Percentiles rank a stretch among this genome's conserved stretches.
phyloP scores from a whole-genome alignment of 1,140 invertebrate species.

The Macrosteles quadrilineatus region DNA sequence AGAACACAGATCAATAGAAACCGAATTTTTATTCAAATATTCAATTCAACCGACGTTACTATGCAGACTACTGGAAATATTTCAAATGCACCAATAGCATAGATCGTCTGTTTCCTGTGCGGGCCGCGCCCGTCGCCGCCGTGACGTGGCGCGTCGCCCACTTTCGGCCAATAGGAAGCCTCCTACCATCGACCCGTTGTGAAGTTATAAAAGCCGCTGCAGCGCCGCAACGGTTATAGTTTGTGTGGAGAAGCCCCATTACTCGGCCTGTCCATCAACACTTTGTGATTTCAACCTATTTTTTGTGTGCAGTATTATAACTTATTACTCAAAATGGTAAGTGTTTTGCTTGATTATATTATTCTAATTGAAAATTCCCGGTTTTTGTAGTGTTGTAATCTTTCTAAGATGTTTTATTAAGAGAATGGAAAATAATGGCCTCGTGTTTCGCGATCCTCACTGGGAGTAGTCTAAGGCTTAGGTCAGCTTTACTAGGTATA shows the following conservation, averaged over 20 bases:
- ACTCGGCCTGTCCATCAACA: not conserved
- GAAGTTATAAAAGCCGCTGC: not conserved
- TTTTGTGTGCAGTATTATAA: not conserved
- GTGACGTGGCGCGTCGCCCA: not conserved
- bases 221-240: conserved; percentile 8
- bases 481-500: no score
- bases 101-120: not conserved
- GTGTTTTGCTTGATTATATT: not conserved
- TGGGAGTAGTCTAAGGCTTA: no score
- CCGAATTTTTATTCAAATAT: no score
- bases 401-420: no score
- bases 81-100: no score
- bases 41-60: no score
- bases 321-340: conserved; percentile 11
- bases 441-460: no score
- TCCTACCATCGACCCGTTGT: not conserved
- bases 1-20: no score
- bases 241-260: conserved; percentile 4
- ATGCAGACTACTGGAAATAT: no score
- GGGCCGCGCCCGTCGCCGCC: not conserved
- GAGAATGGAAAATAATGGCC: no score
- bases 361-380: no score
- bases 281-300: conserved; percentile 6
- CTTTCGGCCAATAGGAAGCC: not conserved
- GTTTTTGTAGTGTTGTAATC: no score